Evolutionary conservation across 2,113 vertebrate genomes (phyloP), one percentile per base, ranked within the genome.

Genomic region (Bubalus kerabau): DNA sequence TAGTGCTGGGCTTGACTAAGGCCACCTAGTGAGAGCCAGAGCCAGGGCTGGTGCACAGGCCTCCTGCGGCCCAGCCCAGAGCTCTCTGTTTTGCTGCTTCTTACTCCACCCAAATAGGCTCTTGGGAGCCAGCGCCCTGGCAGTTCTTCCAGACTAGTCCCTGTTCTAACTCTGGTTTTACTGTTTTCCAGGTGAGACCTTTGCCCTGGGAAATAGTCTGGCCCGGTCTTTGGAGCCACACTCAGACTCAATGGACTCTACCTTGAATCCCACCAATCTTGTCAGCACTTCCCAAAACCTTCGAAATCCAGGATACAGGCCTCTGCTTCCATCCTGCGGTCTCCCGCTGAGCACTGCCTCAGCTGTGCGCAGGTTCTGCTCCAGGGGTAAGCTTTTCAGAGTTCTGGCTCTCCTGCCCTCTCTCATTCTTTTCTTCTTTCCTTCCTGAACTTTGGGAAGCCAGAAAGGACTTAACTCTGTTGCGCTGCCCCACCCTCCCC

Each of bases 161-260:
- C 64, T 88, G 23, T 76, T 94, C 67, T 97, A 56, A 90, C 43
- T 52, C 52, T 78, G 43, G 13, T 90, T 94, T 98, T 98, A 81
- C 71, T 98, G 84, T 97, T 4, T 99, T 99, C 94, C 98, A 99
- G 99, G 99, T 97, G 99, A 99, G 97, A 99, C 99, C 84, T 99
- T 99, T 98, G 95, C 99, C 64, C 85, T 99, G 96, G 98, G 99
- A 95, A 98, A 98, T 93, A 99, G 89, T 83, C 95, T 99, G 98
- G 99, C 99, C 97, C 99, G 99, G 89, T 99, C 99, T 92, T 98
- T 99, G 95, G 99, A 99, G 24, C 92, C 93, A 95, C 97, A 97
- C 71, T 87, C 97, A 85, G 97, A 97, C 90, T 91, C 97, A 54
- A 98, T 98, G 98, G 98, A 98, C 87, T 97, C 98, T 83, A 98